Conservation (phyloP, 2,797 vertebrate genomes). For the Harpagifer antarcticus region DNA sequence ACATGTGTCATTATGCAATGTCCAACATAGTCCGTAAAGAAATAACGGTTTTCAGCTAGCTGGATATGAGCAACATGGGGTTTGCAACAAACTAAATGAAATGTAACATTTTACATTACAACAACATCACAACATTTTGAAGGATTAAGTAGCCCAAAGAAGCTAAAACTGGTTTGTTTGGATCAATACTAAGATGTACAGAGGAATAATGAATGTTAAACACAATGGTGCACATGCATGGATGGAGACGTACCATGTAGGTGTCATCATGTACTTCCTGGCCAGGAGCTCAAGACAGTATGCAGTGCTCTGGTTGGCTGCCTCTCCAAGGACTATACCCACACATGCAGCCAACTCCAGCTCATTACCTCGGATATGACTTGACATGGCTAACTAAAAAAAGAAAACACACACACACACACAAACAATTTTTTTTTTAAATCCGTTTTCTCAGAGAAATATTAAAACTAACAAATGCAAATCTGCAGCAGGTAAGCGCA, state of each 20-base stretch:
- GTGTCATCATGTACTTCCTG: slow-evolving; percentile 93
- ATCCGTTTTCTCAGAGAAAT: background rate
- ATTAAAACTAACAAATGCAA: background rate
- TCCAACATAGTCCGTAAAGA: background rate
- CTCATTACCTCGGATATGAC: slow-evolving; percentile 95
- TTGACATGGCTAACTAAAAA: slow-evolving; percentile 91
- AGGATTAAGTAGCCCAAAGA: background rate
- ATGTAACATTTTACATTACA: no score
- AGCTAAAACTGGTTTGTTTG: background rate
- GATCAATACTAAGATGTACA: background rate
- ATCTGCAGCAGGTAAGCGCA: background rate
- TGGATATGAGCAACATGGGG: background rate
- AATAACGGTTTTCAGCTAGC: background rate
- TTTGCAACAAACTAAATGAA: background rate
- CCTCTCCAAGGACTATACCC: slow-evolving; percentile 91
- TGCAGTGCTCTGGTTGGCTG: slow-evolving; percentile 88
- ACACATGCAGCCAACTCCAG: slow-evolving; percentile 93
- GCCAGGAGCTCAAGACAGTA: slow-evolving; percentile 93
- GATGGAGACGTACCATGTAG: slow-evolving; percentile 87
- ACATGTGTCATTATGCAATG: background rate
- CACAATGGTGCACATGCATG: background rate
- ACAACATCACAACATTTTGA: background rate
- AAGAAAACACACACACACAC: slow-evolving; percentile 8
- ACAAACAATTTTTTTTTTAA: no score
- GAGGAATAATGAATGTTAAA: background rate